Conservation (phyloP, 2,888 invertebrate species). For the Molanna angustata region DNA sequence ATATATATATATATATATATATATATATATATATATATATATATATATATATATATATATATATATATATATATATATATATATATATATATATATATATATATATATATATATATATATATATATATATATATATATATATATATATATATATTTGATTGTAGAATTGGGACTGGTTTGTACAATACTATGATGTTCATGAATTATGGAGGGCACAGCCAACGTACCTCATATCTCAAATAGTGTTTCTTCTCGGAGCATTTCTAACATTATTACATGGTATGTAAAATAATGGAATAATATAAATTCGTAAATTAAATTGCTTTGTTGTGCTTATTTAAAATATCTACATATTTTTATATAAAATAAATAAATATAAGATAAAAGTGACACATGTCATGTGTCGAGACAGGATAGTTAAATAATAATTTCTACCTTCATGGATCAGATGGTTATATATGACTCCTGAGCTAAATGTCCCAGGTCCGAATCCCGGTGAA, state of each 20-base stretch:
- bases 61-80: too few relatives aligned
- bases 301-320: background rate
- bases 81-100: too few relatives aligned
- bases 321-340: background rate
- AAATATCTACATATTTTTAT: background rate
- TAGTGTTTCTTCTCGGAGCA: conserved; percentile 59
- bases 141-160: conserved; percentile 29
- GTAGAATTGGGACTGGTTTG: conserved; percentile 62
- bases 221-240: conserved; percentile 63
- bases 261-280: conserved; percentile 66
- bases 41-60: too few relatives aligned
- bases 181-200: conserved; percentile 53
- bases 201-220: conserved; percentile 64
- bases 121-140: too few relatives aligned
- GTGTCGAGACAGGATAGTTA: too few relatives aligned
- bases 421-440: too few relatives aligned
- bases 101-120: too few relatives aligned
- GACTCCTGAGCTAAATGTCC: too few relatives aligned
- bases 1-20: too few relatives aligned
- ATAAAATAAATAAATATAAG: background rate
- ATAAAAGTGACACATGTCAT: background rate
- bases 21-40: too few relatives aligned
- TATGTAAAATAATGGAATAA: conserved; percentile 39
- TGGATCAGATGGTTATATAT: too few relatives aligned
- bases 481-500: too few relatives aligned